Evolutionary conservation across 1,140 invertebrate species (phyloP), one percentile per base, ranked within the genome.

Genomic region (Temnothorax curvispinosus): DNA sequence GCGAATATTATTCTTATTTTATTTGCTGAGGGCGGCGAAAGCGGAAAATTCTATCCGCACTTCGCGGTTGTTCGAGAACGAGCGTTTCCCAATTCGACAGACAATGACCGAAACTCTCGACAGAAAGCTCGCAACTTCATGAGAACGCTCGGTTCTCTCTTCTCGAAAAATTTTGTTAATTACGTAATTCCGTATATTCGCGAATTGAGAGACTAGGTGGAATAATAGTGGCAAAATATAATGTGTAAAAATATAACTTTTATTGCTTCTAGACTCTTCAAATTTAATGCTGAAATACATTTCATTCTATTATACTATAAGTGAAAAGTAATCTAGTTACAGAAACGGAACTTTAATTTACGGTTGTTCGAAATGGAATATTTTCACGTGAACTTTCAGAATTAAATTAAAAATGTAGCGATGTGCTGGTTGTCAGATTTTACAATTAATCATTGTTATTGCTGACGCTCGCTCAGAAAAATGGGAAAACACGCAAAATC

Each of bases 1-100:
- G 27, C 69, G 80, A 84, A 75, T 84, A 84, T 84, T 84, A 84
- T 84, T 84, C 80, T 84, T 85, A 76, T 77, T 78, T 76, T 77
- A 75, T 85, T 76, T 58, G 56, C 54, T 35, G 47, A 77, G 44
- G 60, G 41, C 35, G 74, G 38, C 47, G 32, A 76, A 75, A 78
- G 58, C 50, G 60, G 60, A 85, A 78, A 65, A 85, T 65, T 85
- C 27, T 77, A 15, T 41, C 58, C 21, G 60, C 21, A 78, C 62
- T 77, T 78, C n/a, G 74, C 35, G 82, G 82, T 67, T 77, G 27
- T 78, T 77, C 47, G 58, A 8, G 74, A 60, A 77, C 38, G 50
- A 85, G 82, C 15, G 6, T 77, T 77, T 85, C 58, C 38, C 18
- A 44, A 32, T 52, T 58, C 78, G 67, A 47, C 67, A 60, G 21